A percentile compares a stretch with the other conserved stretches of the same genome.
Conservation (phyloP, 2,888 invertebrate species). For the Petrolisthes cinctipes region DNA sequence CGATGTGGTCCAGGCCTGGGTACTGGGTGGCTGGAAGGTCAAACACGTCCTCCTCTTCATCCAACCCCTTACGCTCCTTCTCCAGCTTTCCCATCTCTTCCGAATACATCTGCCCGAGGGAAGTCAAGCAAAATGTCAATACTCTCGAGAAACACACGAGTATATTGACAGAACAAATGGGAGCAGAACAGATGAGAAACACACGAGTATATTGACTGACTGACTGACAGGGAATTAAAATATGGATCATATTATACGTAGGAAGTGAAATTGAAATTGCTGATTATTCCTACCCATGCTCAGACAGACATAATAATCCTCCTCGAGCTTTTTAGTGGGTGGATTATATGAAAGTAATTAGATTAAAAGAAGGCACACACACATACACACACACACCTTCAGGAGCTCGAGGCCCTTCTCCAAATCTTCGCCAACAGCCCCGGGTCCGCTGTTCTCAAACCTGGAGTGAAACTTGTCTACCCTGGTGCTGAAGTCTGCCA, state of each 20-base stretch:
- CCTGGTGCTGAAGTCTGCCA: conserved; percentile 33
- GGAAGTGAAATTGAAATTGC: too few relatives aligned
- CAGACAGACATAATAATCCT: background rate
- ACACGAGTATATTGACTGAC: too few relatives aligned
- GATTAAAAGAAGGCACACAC: background rate
- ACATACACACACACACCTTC: conserved; percentile 34
- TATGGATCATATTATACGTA: too few relatives aligned
- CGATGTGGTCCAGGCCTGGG: conserved; percentile 43
- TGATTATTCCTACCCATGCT: too few relatives aligned
- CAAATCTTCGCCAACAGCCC: conserved; percentile 46
- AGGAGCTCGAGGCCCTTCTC: conserved; percentile 52
- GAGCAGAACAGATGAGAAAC: too few relatives aligned
- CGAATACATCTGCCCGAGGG: conserved; percentile 39
- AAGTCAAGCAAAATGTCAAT: too few relatives aligned
- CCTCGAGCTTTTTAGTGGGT: background rate
- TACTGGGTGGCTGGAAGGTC: conserved; percentile 60
- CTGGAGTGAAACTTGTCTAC: conserved; percentile 33
- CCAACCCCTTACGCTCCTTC: conserved; percentile 36
- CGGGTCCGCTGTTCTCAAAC: conserved; percentile 53
- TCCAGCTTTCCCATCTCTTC: conserved; percentile 33
- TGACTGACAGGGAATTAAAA: too few relatives aligned
- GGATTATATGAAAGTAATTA: background rate
- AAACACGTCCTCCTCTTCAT: conserved; percentile 59
- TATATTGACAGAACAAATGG: too few relatives aligned
- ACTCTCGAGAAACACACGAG: too few relatives aligned